A percentile compares a stretch with the other conserved stretches of the same genome.
These are phyloP conservation scores for Panagrolaimus sp. DNA, from an alignment of 1,140 invertebrate species.

Conservation along the genomic window DNA sequence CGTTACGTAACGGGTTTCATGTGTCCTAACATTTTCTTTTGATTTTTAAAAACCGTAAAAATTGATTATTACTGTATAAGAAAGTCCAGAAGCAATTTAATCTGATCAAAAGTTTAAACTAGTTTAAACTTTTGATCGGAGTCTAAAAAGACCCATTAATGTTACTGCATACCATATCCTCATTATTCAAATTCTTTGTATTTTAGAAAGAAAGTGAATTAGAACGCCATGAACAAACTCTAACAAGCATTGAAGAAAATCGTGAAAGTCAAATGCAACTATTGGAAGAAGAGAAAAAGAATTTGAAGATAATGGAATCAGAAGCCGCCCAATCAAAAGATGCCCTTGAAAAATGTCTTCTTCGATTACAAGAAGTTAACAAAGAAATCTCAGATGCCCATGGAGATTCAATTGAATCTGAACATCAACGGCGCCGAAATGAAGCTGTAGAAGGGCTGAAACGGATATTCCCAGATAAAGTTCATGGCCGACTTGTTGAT, in stretches of 20 bases:
- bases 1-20: too few relatives aligned
- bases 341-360: conserved; percentile 68
- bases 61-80: too few relatives aligned
- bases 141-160: too few relatives aligned
- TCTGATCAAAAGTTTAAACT: too few relatives aligned
- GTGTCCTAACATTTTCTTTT: too few relatives aligned
- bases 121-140: too few relatives aligned
- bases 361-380: conserved; percentile 73
- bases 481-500: conserved; percentile 97
- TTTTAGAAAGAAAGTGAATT: conserved; percentile 31
- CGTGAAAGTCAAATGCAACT: neutral
- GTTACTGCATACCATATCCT: too few relatives aligned
- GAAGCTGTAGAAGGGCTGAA: conserved; percentile 98
- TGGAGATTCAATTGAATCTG: conserved; percentile 92
- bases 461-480: conserved; percentile 81
- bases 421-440: conserved; percentile 84
- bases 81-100: too few relatives aligned
- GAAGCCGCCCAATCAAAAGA: conserved; percentile 82
- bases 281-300: conserved; percentile 21
- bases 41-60: too few relatives aligned
- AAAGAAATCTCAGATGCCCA: conserved; percentile 91
- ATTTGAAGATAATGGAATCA: conserved; percentile 28
- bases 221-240: conserved; percentile 22
- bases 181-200: too few relatives aligned
- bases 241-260: conserved; percentile 18